Base-by-base conservation (phyloP, 2,888 invertebrate genomes). In the Meteorus colon region DNA sequence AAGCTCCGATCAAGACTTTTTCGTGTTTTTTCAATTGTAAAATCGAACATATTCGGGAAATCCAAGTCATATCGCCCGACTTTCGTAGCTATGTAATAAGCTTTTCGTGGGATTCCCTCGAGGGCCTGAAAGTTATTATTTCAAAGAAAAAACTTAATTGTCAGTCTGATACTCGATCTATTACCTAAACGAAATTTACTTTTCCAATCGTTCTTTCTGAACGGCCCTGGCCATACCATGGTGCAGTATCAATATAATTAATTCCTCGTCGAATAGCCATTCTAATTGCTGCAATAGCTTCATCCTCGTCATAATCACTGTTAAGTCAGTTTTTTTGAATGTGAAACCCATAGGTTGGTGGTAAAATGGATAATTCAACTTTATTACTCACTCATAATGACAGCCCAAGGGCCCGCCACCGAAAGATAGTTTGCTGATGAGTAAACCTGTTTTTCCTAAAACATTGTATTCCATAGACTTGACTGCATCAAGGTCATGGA, bases 71-170 rank as follows among this genome's bases (percentile, higher is more conserved):
- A 98, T 34, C 98, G 93, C 5, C 96, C 96, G 5, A 96, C 95
- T 92, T 98, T 98, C 37, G 97, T 97, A n/a, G 94, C 96, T 67
- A 98, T 92, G 86, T 95, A 97, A 89, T 95, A 98, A 0, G 96
- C 92, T 77, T 94, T 87, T 51, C 98, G 91, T 0, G 98, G 98
- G 73, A 98, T 91, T 70, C 91, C 93, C 84, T 92, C 91, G 2
- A 98, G 90, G 0, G 96, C 97, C 94, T 94, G 31, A 12, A 62
- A 68, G 31, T 31, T 12, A 34, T 10, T 55, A 48, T 14, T 31
- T 3, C 16, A 65, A 59, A 37, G 19, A 45, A 1, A 65, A 31
- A n/a, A 48, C 24, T 29, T 51, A 14, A 51, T 45, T 68, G 27
- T 29, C 45, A 16, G 12, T 37, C 59, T 37, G 31, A 37, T 14